Evolutionary conservation across 1,140 invertebrate genomes (phyloP), one percentile per base, ranked within the genome.

Genomic region (Vanessa tameamea): DNA sequence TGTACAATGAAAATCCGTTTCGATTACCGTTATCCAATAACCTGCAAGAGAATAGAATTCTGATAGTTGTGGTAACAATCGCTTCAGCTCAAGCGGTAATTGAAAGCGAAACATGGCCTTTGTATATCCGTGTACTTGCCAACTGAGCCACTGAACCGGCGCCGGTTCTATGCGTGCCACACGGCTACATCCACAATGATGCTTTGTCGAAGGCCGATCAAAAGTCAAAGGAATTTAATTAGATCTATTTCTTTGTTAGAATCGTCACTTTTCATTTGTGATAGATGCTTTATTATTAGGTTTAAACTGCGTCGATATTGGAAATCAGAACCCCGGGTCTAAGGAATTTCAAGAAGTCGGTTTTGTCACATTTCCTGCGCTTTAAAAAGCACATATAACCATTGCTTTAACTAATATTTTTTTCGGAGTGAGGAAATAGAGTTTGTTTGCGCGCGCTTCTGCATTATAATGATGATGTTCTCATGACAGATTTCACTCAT

Each of bases 61-160:
- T 26, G 55, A 57, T 57, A 57, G 9, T 57, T 57, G 55, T 57
- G 55, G 55, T 26, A 57, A 57, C 55, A 57, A 57, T 57, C 55
- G 55, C 51, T 55, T 55, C 14, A 55, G 55, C 55, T 57, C 23
- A 55, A 15, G 51, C 51, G 55, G 55, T 57, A 26, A 57, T 57
- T 57, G 55, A 57, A 57, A 57, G 55, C 55, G 23, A 55, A 20
- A 55, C n/a, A 55, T 11, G n/a, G 51, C 51, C 23, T 57, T 57
- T 57, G 55, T 57, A 57, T n/a, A 15, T 15, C 20, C 51, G 55
- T 23, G 55, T 26, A 26, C 55, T 26, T 26, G 55, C 55, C 55
- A 57, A 26, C 55, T 23, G 55, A 53, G 20, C 16, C 16, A n/a
- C 9, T 14, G n/a, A n/a, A n/a, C 16, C 16, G 16, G 16, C 0